These are phyloP conservation scores for Chitala chitala DNA, from an alignment of 2,113 vertebrate species.

Conservation along the genomic window DNA sequence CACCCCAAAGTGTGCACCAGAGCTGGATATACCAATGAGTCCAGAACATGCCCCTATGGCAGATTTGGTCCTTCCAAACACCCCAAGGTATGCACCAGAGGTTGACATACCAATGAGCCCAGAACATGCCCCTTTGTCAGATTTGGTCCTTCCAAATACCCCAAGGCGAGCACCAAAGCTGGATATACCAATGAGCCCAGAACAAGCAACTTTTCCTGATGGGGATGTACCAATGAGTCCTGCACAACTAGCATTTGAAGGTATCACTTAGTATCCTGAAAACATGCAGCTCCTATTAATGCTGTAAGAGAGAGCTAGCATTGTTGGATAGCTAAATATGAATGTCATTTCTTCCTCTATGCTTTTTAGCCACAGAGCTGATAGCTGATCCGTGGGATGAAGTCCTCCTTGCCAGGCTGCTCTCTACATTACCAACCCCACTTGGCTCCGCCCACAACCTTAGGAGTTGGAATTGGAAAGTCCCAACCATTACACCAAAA, in stretches of 20 bases:
- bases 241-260: background rate
- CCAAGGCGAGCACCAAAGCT: constrained; percentile 9
- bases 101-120: background rate
- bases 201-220: background rate
- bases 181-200: constrained; percentile 42
- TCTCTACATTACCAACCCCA: constrained; percentile 62
- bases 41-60: background rate
- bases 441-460: constrained; percentile 60
- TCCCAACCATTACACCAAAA: constrained; percentile 71
- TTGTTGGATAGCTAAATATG: background rate
- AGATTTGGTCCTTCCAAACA: constrained; percentile 47
- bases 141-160: constrained; percentile 39
- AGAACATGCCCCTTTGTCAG: background rate
- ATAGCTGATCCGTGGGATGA: constrained; percentile 81
- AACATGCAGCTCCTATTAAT: background rate
- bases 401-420: constrained; percentile 60
- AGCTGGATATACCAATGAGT: constrained; percentile 16
- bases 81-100: constrained; percentile 7
- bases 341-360: background rate
- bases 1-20: constrained; percentile 37
- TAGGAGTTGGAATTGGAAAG: constrained; percentile 58
- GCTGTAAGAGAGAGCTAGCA: background rate
- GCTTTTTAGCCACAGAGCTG: constrained; percentile 34
- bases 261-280: constrained; percentile 32
- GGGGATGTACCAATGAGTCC: constrained; percentile 44